Percentiles rank a stretch among this genome's conserved stretches.
These are phyloP conservation scores for Willisornis vidua DNA, from an alignment of 2,113 vertebrate genomes.

Conservation along the genomic window DNA sequence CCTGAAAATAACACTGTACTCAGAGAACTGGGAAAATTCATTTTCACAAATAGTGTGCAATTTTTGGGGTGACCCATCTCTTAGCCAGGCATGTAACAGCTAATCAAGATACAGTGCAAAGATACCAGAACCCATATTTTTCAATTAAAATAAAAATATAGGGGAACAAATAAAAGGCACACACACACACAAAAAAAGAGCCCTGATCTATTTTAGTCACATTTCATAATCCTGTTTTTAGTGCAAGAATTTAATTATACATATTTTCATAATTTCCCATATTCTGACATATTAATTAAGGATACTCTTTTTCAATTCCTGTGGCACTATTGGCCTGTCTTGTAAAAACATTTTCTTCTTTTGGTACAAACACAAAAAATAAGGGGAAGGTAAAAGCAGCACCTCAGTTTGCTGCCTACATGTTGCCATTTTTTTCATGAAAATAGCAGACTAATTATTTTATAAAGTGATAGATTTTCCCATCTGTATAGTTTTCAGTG, in stretches of 20 bases:
- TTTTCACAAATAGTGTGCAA: slow-evolving; percentile 40
- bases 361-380: slow-evolving; percentile 72
- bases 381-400: slow-evolving; percentile 68
- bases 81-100: neutral
- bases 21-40: slow-evolving; percentile 32
- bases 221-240: slow-evolving; percentile 72
- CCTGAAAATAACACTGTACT: slow-evolving; percentile 28
- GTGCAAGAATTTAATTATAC: slow-evolving; percentile 76
- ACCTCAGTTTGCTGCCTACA: slow-evolving; percentile 18
- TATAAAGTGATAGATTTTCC: neutral
- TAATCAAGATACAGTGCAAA: slow-evolving; percentile 31
- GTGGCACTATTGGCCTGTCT: slow-evolving; percentile 60
- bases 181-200: neutral
- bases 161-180: neutral
- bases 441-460: slow-evolving; percentile 33
- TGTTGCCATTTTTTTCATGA: neutral
- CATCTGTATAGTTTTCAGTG: slow-evolving; percentile 23
- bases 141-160: slow-evolving; percentile 43
- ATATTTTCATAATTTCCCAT: slow-evolving; percentile 78
- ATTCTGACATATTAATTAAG: slow-evolving; percentile 82
- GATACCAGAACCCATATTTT: neutral
- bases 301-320: slow-evolving; percentile 69
- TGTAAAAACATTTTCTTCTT: slow-evolving; percentile 78
- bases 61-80: slow-evolving; percentile 62
- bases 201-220: slow-evolving; percentile 67